These are phyloP conservation scores for Chiloscyllium punctatum DNA, from an alignment of 2,797 vertebrate genomes.

Conservation along the genomic window DNA sequence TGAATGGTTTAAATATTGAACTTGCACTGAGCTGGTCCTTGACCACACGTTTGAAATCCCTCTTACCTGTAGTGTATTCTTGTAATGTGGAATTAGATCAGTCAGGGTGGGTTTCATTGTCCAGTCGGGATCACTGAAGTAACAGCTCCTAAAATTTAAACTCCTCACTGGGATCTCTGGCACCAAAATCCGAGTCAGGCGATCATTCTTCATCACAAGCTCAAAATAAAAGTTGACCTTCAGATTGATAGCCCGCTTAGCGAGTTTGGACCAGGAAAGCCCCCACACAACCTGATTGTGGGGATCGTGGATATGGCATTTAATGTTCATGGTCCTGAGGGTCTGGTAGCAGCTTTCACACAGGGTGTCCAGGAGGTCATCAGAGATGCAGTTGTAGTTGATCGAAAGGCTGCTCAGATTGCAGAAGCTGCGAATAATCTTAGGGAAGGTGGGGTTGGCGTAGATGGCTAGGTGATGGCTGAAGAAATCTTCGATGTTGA, in stretches of 20 bases:
- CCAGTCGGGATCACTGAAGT: slow-evolving; percentile 52
- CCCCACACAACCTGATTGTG: slow-evolving; percentile 56
- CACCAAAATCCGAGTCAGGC: slow-evolving; percentile 56
- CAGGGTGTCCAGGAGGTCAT: slow-evolving; percentile 57
- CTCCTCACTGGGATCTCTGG: slow-evolving; percentile 57
- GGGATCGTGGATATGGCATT: slow-evolving; percentile 55
- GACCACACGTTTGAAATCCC: rapidly evolving
- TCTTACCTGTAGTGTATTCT: slow-evolving; percentile 57
- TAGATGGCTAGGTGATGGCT: slow-evolving; percentile 47
- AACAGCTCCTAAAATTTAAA: slow-evolving; percentile 55
- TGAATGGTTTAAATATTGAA: background rate
- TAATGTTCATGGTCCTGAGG: slow-evolving; percentile 55
- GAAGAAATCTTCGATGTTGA: slow-evolving; percentile 62
- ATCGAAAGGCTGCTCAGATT: slow-evolving; percentile 52
- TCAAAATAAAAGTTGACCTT: slow-evolving; percentile 58
- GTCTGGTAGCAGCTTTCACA: slow-evolving; percentile 44
- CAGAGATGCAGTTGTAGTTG: slow-evolving; percentile 62
- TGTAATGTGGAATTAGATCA: slow-evolving; percentile 57
- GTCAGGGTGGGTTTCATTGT: slow-evolving; percentile 54
- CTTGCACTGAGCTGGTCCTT: background rate
- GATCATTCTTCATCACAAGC: slow-evolving; percentile 52
- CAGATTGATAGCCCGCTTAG: slow-evolving; percentile 51
- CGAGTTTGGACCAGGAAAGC: slow-evolving; percentile 57
- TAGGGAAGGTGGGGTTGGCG: slow-evolving; percentile 47
- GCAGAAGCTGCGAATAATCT: slow-evolving; percentile 48